Percentiles rank a stretch among this genome's conserved stretches.
phyloP scores from a whole-genome alignment of 2,113 vertebrate genomes.

The Pollimyrus isidori region DNA sequence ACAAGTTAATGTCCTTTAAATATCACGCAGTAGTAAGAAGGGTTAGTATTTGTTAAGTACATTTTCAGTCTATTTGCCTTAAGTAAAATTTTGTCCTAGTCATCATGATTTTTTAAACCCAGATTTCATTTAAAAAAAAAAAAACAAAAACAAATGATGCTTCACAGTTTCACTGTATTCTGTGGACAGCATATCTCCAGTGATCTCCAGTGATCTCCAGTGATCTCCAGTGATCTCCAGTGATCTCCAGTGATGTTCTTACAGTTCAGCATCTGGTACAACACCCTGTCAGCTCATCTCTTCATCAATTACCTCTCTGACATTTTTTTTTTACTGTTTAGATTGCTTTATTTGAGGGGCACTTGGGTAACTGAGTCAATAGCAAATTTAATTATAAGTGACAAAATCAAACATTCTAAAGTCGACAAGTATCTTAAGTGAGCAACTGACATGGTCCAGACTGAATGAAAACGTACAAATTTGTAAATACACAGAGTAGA shows the following conservation, averaged over 20 bases:
- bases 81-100: not conserved
- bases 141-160: not conserved
- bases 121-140: not conserved
- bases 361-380: not conserved
- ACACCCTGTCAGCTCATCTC: not conserved
- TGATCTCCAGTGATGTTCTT: not conserved
- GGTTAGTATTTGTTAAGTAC: not conserved
- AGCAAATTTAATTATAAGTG: not conserved
- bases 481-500: not conserved
- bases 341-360: not conserved
- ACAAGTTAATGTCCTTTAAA: conserved; percentile 11
- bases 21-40: not conserved
- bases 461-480: not conserved
- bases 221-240: not conserved
- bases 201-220: not conserved
- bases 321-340: not conserved
- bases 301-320: not conserved
- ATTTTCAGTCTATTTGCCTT: not conserved
- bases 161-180: not conserved
- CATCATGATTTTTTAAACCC: not conserved
- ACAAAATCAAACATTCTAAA: not conserved
- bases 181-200: not conserved
- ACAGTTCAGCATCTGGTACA: not conserved
- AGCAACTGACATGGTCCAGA: not conserved
- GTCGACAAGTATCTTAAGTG: not conserved